phyloP scores from a whole-genome alignment of 2,113 vertebrate species.

The Bubo bubo region DNA sequence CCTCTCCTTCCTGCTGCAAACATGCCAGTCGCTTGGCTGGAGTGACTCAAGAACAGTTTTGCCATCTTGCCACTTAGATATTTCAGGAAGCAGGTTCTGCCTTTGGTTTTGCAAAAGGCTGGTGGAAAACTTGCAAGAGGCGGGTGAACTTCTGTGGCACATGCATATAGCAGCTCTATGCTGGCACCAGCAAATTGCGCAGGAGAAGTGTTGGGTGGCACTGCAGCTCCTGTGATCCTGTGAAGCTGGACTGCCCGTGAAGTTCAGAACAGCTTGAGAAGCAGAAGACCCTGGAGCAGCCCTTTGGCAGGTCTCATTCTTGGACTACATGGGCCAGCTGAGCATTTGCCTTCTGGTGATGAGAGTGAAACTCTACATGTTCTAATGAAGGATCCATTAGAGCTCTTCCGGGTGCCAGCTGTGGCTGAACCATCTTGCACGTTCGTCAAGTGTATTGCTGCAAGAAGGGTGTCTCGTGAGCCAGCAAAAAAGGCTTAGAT shows the following conservation, averaged over 20 bases:
- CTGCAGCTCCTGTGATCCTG: not conserved
- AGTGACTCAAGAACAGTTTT: not conserved
- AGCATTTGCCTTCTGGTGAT: not conserved
- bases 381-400: accelerated
- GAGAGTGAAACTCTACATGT: not conserved
- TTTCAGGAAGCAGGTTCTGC: not conserved
- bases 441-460: accelerated
- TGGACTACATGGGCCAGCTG: not conserved
- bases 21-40: not conserved
- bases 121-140: not conserved
- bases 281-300: not conserved
- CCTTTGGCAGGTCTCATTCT: not conserved
- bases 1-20: not conserved
- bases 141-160: not conserved
- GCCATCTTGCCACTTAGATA: not conserved
- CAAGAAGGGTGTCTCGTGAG: not conserved
- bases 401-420: not conserved
- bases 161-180: accelerated
- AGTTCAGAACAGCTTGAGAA: not conserved
- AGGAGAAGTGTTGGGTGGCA: not conserved
- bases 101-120: not conserved
- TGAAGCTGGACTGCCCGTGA: not conserved
- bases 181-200: not conserved
- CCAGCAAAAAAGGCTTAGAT: not conserved
- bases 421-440: not conserved